Evolutionary conservation across 2,888 invertebrate species (phyloP).

Genomic region (Tanytarsus gracilentus): DNA sequence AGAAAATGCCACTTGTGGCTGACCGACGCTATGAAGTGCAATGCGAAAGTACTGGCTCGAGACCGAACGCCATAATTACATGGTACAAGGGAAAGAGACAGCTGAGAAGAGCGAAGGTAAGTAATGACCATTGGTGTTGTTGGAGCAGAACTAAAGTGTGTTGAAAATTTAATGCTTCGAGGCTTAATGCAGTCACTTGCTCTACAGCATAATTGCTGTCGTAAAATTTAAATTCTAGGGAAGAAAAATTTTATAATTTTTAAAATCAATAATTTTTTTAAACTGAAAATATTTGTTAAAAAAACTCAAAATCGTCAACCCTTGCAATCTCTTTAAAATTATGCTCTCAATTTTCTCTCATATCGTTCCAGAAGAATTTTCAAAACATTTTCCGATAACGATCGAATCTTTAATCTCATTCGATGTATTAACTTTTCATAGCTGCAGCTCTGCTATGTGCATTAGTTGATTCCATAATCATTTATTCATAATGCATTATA

Average conservation of each 20-base stretch:
- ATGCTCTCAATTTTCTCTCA: too few relatives aligned
- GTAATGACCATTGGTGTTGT: conserved; percentile 31
- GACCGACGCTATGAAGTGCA: conserved; percentile 74
- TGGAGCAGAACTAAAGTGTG: not conserved
- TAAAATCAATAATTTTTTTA: too few relatives aligned
- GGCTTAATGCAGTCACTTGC: not conserved
- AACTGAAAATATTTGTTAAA: too few relatives aligned
- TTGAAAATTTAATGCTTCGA: conserved; percentile 16
- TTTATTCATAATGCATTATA: conserved; percentile 18
- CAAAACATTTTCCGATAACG: too few relatives aligned
- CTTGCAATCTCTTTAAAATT: too few relatives aligned
- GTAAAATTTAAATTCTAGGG: too few relatives aligned
- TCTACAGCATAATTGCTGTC: not conserved
- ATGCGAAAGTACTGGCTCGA: conserved; percentile 75
- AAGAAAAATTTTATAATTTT: not conserved
- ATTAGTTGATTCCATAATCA: not conserved
- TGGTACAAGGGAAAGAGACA: conserved; percentile 85
- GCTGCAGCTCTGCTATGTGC: not conserved
- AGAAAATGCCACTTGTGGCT: conserved; percentile 62
- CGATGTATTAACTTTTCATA: conserved; percentile 7
- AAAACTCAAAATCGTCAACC: too few relatives aligned
- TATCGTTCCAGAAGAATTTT: too few relatives aligned
- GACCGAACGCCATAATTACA: conserved; percentile 76
- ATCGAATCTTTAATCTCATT: not conserved
- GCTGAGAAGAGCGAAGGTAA: conserved; percentile 69